Percentiles rank a stretch among this genome's conserved stretches.
phyloP scores from a whole-genome alignment of 2,888 invertebrate genomes.

The Adineta ricciae region DNA sequence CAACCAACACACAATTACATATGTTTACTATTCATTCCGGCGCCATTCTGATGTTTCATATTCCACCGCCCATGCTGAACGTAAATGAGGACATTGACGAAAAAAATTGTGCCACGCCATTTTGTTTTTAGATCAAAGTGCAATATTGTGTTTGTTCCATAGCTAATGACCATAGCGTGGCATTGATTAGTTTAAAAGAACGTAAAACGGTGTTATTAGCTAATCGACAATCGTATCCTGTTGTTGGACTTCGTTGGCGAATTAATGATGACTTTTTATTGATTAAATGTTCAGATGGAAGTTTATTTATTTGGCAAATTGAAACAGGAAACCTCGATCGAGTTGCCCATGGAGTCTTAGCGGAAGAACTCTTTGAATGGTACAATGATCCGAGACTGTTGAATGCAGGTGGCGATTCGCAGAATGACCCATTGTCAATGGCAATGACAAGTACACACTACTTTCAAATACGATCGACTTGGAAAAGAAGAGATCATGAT shows the following conservation, averaged over 20 bases:
- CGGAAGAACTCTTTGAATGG: conserved; percentile 85
- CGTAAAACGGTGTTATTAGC: conserved; percentile 87
- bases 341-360: conserved; percentile 83
- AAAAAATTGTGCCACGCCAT: too few relatives aligned
- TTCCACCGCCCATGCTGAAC: conserved; percentile 73
- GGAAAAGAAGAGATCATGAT: conserved; percentile 37
- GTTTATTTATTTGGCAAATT: conserved; percentile 99
- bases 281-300: conserved; percentile 89
- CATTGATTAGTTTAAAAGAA: conserved; percentile 78
- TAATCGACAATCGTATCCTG: conserved; percentile 83
- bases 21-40: conserved; percentile 96
- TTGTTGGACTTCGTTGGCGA: conserved; percentile 86
- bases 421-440: conserved; percentile 42
- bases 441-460: conserved; percentile 41
- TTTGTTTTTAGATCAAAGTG: conserved; percentile 70
- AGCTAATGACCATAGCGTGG: conserved; percentile 92
- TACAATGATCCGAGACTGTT: conserved; percentile 66
- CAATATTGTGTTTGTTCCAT: conserved; percentile 90
- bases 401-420: conserved; percentile 38
- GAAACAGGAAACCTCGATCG: conserved; percentile 94
- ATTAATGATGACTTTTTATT: conserved; percentile 95
- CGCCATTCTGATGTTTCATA: conserved; percentile 81
- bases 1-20: conserved; percentile 74
- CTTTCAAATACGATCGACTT: conserved; percentile 45
- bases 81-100: conserved; percentile 42